A percentile compares a stretch with the other conserved stretches of the same genome.
Evolutionary conservation across 2,797 vertebrate genomes (phyloP).

Genomic region (Phataginus tetradactyla): DNA sequence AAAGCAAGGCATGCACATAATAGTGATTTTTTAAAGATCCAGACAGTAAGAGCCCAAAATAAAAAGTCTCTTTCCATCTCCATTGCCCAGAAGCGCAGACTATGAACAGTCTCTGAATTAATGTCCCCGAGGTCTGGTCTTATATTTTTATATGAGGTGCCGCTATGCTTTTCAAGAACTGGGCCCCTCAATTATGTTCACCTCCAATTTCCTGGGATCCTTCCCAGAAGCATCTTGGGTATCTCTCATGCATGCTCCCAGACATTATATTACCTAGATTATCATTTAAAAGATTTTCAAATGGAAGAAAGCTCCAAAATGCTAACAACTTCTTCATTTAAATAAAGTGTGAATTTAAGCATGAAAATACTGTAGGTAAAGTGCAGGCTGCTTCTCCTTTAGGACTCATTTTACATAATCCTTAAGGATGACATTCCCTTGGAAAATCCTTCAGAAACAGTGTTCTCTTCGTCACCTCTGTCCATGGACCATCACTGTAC

Average conservation of each 20-base stretch:
- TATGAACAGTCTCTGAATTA: neutral
- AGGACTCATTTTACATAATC: neutral
- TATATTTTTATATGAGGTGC: neutral
- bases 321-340: neutral
- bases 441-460: neutral
- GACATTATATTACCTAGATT: neutral
- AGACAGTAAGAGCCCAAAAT: neutral
- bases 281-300: neutral
- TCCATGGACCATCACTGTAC: neutral
- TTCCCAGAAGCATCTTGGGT: neutral
- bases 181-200: neutral
- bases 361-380: neutral
- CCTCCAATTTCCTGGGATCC: neutral
- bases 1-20: neutral
- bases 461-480: rapidly evolving
- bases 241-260: neutral
- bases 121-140: neutral
- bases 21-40: conserved; percentile 22
- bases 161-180: neutral
- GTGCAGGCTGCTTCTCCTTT: neutral
- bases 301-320: neutral
- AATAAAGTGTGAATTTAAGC: neutral
- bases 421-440: neutral
- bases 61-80: neutral
- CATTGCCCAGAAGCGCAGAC: neutral